Evolutionary conservation across 37 sponge, comb jelly and placozoan species (phyloP).

Genomic region (Axinella damicornis): DNA sequence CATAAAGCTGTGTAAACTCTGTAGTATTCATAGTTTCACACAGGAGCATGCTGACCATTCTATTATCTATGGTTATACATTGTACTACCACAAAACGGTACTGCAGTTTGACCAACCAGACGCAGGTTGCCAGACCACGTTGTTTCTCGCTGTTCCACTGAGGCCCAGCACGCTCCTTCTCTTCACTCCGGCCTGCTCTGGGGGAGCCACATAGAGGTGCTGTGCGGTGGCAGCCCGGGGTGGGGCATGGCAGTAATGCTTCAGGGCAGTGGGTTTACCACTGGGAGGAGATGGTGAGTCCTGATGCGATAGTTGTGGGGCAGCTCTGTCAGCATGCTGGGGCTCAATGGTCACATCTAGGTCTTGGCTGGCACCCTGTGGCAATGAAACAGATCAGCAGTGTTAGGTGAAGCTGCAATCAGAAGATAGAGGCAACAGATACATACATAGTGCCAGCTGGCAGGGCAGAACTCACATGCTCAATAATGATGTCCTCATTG

Average conservation of each 20-base stretch:
- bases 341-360: background rate
- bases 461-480: slow-evolving; percentile 15
- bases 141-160: slow-evolving; percentile 51
- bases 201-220: slow-evolving; percentile 65
- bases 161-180: slow-evolving; percentile 64
- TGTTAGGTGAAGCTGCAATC: no score
- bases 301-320: background rate
- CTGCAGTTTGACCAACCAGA: slow-evolving; percentile 31
- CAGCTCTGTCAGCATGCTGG: background rate
- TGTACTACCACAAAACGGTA: no score
- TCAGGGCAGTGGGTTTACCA: slow-evolving; percentile 7
- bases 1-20: no score
- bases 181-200: slow-evolving; percentile 58
- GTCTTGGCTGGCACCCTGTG: background rate
- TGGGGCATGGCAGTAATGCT: slow-evolving; percentile 22
- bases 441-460: background rate
- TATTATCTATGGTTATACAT: background rate
- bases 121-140: slow-evolving; percentile 79
- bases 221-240: slow-evolving; percentile 16
- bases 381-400: background rate
- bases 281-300: slow-evolving; percentile 4
- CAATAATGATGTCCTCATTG: slow-evolving; percentile 27
- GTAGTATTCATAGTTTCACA: no score
- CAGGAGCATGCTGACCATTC: background rate
- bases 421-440: no score